Evolutionary conservation across 1,140 invertebrate genomes (phyloP), one percentile per base, ranked within the genome.

Genomic region (Zaprionus nigranus): DNA sequence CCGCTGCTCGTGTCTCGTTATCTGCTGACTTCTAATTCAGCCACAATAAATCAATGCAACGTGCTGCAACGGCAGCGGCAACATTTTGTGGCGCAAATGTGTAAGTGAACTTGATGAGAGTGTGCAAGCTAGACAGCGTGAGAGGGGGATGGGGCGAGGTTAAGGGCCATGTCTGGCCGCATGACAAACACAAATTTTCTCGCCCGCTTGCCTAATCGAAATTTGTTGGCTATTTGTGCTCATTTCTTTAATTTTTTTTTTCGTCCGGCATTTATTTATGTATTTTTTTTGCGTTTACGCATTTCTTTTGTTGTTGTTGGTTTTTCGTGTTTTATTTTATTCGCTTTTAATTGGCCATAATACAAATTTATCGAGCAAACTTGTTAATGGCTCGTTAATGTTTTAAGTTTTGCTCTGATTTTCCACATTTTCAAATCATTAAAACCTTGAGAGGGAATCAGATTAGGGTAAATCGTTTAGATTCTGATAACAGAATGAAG

Each of bases 1-100:
- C 46, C 46, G 51, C 58, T 54, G 51, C 75, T 83, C 60, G 64
- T 78, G 69, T 72, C 85, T 88, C 85, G 85, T 90, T 90, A 90
- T 90, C 85, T 90, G 86, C 81, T 82, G 85, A 90, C 85, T 90
- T 90, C 85, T 90, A 90, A 90, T 90, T 90, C 85, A 90, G 85
- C 75, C 81, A 75, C 76, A 85, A 90, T 90, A 90, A 90, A 90
- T 90, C 85, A 90, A 90, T 90, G 85, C 85, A 90, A 90, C 85
- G 85, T 90, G 85, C 85, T 90, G 85, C 85, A 75, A 63, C 73
- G 65, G 65, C 76, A 70, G 66, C 51, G 80, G 83, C 83, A 83
- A 88, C 85, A 88, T 88, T 87, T 87, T 87, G 80, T 74, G 84
- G 63, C 84, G 70, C 84, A 88, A 88, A 88, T 88, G 83, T 87